Evolutionary conservation across 2,888 invertebrate species (phyloP).

Genomic region (Pachliopta kotzebuea): DNA sequence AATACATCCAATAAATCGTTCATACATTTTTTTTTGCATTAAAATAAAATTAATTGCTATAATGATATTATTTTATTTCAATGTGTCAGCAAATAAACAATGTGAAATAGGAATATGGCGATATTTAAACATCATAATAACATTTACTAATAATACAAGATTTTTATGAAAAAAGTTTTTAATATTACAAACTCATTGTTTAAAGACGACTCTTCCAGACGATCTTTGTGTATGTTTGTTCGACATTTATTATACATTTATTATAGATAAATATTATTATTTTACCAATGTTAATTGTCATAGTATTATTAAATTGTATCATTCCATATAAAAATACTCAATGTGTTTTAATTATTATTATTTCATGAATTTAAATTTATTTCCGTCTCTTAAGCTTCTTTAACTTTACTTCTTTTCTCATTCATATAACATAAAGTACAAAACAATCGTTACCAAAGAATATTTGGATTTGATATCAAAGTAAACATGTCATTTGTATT

Average conservation of each 20-base stretch:
- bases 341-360: neutral
- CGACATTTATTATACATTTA: neutral
- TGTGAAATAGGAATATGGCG: neutral
- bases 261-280: slow-evolving; percentile 1
- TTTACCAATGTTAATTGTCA: neutral
- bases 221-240: slow-evolving; percentile 20
- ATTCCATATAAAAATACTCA: slow-evolving; percentile 10
- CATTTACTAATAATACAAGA: too few relatives aligned
- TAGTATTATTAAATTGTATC: neutral
- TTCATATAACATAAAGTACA: slow-evolving; percentile 43
- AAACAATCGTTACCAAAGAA: slow-evolving; percentile 52
- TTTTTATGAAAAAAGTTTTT: neutral
- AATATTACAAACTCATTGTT: slow-evolving; percentile 2
- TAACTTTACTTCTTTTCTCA: neutral
- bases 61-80: neutral
- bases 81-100: neutral
- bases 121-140: neutral
- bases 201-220: slow-evolving; percentile 23
- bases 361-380: neutral
- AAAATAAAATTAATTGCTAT: too few relatives aligned
- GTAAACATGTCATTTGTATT: slow-evolving; percentile 2
- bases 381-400: neutral
- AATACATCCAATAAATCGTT: too few relatives aligned
- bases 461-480: slow-evolving; percentile 32
- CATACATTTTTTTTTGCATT: too few relatives aligned